phyloP scores from a whole-genome alignment of 2,888 invertebrate species.

The Monopis laevigella region DNA sequence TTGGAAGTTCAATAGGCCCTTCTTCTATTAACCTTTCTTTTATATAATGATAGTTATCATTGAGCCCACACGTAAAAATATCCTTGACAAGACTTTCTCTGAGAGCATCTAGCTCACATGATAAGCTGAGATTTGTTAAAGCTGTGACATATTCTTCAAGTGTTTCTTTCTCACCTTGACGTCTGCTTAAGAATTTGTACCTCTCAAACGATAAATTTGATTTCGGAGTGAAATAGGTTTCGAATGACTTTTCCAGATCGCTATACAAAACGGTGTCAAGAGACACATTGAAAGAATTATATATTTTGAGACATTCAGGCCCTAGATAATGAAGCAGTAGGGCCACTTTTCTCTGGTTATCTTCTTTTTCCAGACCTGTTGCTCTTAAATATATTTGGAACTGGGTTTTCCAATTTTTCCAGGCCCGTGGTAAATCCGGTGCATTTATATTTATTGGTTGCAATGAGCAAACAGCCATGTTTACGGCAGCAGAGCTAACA shows the following conservation, averaged over 20 bases:
- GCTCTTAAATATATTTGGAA: constrained; percentile 8
- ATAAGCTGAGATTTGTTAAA: not conserved
- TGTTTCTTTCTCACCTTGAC: not conserved
- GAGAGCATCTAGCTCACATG: constrained; percentile 1
- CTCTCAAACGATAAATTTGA: too few species aligned
- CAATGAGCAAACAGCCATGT: constrained; percentile 2
- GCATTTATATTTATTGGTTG: not conserved
- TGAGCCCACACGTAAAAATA: not conserved
- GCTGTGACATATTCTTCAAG: not conserved
- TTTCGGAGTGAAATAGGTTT: too few species aligned
- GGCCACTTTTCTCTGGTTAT: constrained; percentile 7
- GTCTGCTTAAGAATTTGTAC: too few species aligned
- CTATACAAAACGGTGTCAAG: not conserved
- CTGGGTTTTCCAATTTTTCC: constrained; percentile 5
- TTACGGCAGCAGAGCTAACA: not conserved
- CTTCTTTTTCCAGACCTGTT: constrained; percentile 11
- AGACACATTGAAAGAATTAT: not conserved
- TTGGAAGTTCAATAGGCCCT: not conserved
- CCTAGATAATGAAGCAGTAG: constrained; percentile 1
- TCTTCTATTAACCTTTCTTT: constrained; percentile 4
- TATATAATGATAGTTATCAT: not conserved
- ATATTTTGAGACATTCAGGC: constrained; percentile 1
- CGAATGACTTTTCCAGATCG: not conserved
- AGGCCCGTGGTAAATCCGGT: not conserved
- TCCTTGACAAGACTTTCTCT: constrained; percentile 5